Conservation (phyloP, 2,113 vertebrate genomes). For the Taurulus bubalis region DNA sequence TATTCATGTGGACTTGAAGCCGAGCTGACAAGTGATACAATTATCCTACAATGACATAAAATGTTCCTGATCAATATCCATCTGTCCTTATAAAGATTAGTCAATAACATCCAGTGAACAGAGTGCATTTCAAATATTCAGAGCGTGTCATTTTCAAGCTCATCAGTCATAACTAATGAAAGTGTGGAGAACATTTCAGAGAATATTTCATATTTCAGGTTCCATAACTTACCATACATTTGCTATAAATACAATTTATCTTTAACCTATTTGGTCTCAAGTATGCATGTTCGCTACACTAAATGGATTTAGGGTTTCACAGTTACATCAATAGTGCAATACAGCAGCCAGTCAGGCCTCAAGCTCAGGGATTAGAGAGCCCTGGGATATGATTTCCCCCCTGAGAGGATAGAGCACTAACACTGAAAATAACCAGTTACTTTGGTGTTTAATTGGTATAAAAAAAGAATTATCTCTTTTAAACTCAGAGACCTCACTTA, state of each 20-base stretch:
- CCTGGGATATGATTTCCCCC: background rate
- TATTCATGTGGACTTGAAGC: slow-evolving; percentile 46
- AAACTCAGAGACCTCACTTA: background rate
- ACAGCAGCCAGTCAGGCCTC: background rate
- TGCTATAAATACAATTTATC: background rate
- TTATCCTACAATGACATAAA: slow-evolving; percentile 42
- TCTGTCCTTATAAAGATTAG: slow-evolving; percentile 38
- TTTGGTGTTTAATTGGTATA: slow-evolving; percentile 29
- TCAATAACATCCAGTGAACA: slow-evolving; percentile 16
- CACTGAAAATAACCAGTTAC: slow-evolving; percentile 12
- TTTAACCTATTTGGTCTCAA: slow-evolving; percentile 3
- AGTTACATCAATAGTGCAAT: slow-evolving; percentile 2
- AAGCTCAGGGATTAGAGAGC: slow-evolving; percentile 20
- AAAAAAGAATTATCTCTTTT: slow-evolving; percentile 15
- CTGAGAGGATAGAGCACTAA: slow-evolving; percentile 2
- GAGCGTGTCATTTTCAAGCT: background rate
- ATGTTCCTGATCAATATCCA: slow-evolving; percentile 48
- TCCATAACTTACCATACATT: background rate
- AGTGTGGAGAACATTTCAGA: background rate
- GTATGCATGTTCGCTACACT: background rate
- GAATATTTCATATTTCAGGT: background rate
- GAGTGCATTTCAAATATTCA: slow-evolving; percentile 7
- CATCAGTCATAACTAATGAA: slow-evolving; percentile 18
- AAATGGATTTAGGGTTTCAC: slow-evolving; percentile 39
- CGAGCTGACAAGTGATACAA: slow-evolving; percentile 37